Conservation (phyloP, 2,113 vertebrate genomes). For the Genyomyrus donnyi region DNA sequence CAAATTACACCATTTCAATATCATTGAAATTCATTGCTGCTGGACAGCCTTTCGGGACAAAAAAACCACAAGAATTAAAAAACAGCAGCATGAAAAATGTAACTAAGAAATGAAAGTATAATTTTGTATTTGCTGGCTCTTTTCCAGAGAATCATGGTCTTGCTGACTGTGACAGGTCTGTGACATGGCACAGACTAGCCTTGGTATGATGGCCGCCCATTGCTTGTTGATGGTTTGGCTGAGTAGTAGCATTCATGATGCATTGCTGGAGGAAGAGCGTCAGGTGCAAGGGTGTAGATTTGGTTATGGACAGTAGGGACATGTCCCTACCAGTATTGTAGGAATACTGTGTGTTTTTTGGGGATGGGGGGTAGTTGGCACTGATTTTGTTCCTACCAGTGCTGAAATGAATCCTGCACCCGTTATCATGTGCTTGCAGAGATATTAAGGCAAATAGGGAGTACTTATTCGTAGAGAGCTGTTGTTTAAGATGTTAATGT, state of each 20-base stretch:
- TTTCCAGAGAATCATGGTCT: neutral
- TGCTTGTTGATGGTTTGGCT: neutral
- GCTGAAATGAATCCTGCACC: neutral
- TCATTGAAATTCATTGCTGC: neutral
- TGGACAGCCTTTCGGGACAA: neutral
- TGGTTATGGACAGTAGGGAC: neutral
- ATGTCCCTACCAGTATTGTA: neutral
- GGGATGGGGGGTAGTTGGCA: too few relatives aligned
- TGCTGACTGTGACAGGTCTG: neutral
- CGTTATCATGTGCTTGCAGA: neutral
- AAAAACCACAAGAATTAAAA: neutral
- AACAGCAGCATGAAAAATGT: neutral
- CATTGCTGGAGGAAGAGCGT: neutral
- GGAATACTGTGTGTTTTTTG: neutral
- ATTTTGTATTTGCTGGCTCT: neutral
- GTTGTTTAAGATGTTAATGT: neutral
- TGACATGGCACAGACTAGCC: neutral
- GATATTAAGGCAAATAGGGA: neutral
- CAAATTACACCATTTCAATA: neutral
- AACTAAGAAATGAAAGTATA: neutral
- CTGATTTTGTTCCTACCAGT: neutral
- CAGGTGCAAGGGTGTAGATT: neutral
- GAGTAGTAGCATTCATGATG: neutral
- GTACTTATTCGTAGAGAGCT: neutral
- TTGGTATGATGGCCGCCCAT: neutral